Conservation (phyloP, 53 echinoderm and acorn worm species). For the Holothuria leucospilota region DNA sequence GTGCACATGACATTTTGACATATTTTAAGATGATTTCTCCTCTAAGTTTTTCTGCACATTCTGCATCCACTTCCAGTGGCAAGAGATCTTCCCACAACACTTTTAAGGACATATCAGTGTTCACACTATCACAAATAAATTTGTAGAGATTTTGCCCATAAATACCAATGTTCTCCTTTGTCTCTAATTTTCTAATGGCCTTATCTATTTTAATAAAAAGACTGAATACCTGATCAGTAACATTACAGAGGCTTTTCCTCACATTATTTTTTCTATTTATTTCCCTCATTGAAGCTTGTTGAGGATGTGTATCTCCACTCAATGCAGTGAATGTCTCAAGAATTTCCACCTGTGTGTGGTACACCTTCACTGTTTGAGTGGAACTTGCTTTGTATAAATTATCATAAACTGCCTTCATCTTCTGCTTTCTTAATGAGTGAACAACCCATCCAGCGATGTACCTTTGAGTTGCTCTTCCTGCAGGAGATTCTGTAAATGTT, state of each 20-base stretch:
- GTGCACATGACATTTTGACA: constrained; percentile 11
- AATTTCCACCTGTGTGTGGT: background rate
- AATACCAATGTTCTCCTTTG: background rate
- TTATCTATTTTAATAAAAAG: background rate
- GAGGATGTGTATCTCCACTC: too few species aligned
- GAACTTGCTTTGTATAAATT: background rate
- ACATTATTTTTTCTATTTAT: background rate
- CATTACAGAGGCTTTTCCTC: constrained; percentile 5
- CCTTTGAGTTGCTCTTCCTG: background rate
- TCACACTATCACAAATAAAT: background rate
- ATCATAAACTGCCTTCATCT: background rate
- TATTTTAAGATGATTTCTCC: background rate
- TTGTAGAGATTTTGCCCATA: constrained; percentile 1
- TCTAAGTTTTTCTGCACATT: background rate
- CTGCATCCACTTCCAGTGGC: background rate
- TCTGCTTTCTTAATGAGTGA: background rate
- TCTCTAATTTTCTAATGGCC: background rate
- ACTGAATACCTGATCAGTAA: background rate
- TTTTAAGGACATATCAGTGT: background rate
- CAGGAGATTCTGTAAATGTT: background rate
- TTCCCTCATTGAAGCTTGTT: background rate
- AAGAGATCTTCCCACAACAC: background rate
- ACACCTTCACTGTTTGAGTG: background rate
- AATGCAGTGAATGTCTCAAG: background rate
- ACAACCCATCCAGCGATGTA: constrained; percentile 13